A percentile compares a stretch with the other conserved stretches of the same genome.
These are phyloP conservation scores for Aphyosemion australe DNA, from an alignment of 2,113 vertebrate species.

Conservation along the genomic window DNA sequence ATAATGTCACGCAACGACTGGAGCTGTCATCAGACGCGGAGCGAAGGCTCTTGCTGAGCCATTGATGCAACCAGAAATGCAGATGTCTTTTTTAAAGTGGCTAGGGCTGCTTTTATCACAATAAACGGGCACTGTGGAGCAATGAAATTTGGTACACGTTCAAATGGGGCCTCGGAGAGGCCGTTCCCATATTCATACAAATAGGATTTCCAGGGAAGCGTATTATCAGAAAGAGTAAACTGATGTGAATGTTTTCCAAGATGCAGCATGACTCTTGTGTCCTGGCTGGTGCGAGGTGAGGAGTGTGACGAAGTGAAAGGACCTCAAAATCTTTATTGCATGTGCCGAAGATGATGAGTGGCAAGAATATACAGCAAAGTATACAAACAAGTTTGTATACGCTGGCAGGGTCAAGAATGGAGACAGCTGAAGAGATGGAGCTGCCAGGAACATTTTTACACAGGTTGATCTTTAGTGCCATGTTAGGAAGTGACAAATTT, in stretches of 20 bases:
- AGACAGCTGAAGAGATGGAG: constrained; percentile 36
- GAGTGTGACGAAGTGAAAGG: constrained; percentile 19
- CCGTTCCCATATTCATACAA: constrained; percentile 49
- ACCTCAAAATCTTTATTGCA: constrained; percentile 10
- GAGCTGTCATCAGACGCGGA: constrained; percentile 60
- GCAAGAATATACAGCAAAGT: no score
- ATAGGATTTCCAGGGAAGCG: constrained; percentile 74
- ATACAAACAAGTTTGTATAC: constrained; percentile 33
- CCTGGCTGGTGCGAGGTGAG: constrained; percentile 8
- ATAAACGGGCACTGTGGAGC: constrained; percentile 65
- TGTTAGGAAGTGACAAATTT: constrained; percentile 7
- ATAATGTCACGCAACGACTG: constrained; percentile 52
- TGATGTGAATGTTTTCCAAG: constrained; percentile 36
- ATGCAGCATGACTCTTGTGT: constrained; percentile 12
- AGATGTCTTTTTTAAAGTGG: constrained; percentile 72
- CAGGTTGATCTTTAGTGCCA: constrained; percentile 6
- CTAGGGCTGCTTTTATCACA: constrained; percentile 43
- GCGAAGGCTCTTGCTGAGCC: constrained; percentile 25
- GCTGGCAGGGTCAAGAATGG: constrained; percentile 41
- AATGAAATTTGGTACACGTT: constrained; percentile 70
- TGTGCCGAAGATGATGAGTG: constrained; percentile 25
- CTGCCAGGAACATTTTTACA: constrained; percentile 10
- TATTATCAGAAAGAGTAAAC: constrained; percentile 39
- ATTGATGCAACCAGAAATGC: constrained; percentile 67
- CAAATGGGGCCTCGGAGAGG: constrained; percentile 56